Base-by-base conservation (phyloP, 2,888 invertebrate genomes). In the Hymenopus coronatus region DNA sequence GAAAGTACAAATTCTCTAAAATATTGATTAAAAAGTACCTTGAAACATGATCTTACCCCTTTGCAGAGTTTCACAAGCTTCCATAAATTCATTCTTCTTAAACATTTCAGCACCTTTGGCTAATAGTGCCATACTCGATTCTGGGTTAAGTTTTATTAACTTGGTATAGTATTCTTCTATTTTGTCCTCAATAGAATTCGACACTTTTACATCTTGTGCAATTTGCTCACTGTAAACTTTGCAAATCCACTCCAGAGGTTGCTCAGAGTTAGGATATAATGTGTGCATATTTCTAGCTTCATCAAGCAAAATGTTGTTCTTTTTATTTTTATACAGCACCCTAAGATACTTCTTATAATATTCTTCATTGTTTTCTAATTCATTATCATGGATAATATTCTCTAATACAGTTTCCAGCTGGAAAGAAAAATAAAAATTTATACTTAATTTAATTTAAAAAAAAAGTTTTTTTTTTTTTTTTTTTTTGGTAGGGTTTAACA, bases 241-340 rank as follows among this genome's bases (percentile, higher is more conserved):
- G 91, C 96, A 96, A 89, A 96, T 94, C 95, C 95, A 96, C 92
- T 95, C 95, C 89, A 95, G 92, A 0, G 95, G 94, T 91, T 94
- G 94, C 28, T 93, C 92, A 91, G 95, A 94, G 1, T 93, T 92
- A 6, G 94, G 93, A 92, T 94, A 95, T 9, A 93, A 90, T 40
- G 92, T 91, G 85, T 94, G 93, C 94, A 96, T 94, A 89, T 93
- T 92, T 89, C 93, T 92, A 27, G 95, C 94, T 90, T 94, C 92
- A 83, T 92, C 91, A 82, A 95, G 90, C 88, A 95, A 92, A 46
- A 92, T 91, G 12, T 92, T 92, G 87, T 93, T 92, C 90, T 95
- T 93, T 84, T 93, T 92, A 87, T 92, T 92, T 90, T 93, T 93
- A 91, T 94, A 94, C 14, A 95, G 92, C 33, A 94, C 90, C 91